Base-by-base conservation (phyloP, 2,113 vertebrate genomes). In the Hipposideros armiger region DNA sequence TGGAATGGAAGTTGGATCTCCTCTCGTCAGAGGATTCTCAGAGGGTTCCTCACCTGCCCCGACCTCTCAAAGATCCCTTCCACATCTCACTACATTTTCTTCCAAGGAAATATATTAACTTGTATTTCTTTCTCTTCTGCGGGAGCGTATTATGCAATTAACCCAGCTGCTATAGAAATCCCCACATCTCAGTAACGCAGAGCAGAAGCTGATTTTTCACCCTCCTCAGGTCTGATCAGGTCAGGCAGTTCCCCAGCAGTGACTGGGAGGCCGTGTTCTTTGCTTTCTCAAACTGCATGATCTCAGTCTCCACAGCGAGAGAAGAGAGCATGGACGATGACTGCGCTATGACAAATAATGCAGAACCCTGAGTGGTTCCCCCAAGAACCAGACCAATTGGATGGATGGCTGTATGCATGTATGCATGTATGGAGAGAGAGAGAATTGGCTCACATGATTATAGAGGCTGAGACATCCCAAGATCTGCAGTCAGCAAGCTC, bases 101-200 rank as follows among this genome's bases (percentile, higher is more conserved):
- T 64, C 69, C 2, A 3, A 17, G 45, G 40, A 91, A 93, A 54
- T 24, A 66, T 40, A 32, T 58, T 88, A 72, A 42, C 86, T 72
- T 81, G n/a, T 14, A 42, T 73, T 77, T 64, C 90, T 85, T 80
- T 86, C 50, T 60, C 88, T 90, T 74, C 62, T 24, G 30, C 91
- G 62, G 77, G n/a, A 19, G 26, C 66, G 5, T 62, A 6, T 74
- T 58, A 87, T 52, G 40, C 54, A 70, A 60, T 90, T 60, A 97
- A 67, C 4, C 70, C 90, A 81, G 77, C 56, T 96, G 85, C 84
- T 72, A 3, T 30, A 90, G 85, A 81, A 92, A 85, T 52, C 76
- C 26, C 67, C 30, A 73, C 87, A 60, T 81, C 95, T 84, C 94
- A 76, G 56, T 7, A 52, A 86, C 20, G 22, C 11, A 24, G n/a